Percentiles rank a stretch among this genome's conserved stretches.
These are phyloP conservation scores for Montipora foliosa DNA, from an alignment of 64 coral and sea anemone genomes.

Conservation along the genomic window DNA sequence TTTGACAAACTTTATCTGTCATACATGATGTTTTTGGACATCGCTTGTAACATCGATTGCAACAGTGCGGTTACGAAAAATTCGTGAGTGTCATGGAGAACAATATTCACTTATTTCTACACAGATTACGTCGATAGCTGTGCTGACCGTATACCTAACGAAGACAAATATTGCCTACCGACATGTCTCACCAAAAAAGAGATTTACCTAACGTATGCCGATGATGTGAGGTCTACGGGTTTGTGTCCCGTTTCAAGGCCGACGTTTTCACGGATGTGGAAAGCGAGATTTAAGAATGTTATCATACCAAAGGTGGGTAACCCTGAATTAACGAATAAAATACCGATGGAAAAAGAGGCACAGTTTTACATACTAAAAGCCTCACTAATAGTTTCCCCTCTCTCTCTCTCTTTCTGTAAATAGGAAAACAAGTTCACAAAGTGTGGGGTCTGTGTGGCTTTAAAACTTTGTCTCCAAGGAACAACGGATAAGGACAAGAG, in stretches of 20 bases:
- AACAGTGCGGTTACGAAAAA: constrained; percentile 1
- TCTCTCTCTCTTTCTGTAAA: neutral
- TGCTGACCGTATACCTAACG: too few relatives aligned
- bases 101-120: too few relatives aligned
- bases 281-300: neutral
- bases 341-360: neutral
- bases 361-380: too few relatives aligned
- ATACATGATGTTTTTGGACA: constrained; percentile 11
- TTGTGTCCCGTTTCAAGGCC: too few relatives aligned
- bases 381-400: too few relatives aligned
- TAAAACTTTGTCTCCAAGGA: neutral
- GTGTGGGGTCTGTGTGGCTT: constrained; percentile 39
- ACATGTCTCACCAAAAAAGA: too few relatives aligned
- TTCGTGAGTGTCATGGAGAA: too few relatives aligned
- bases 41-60: constrained; percentile 15
- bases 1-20: neutral
- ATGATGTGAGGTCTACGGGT: too few relatives aligned
- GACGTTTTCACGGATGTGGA: too few relatives aligned
- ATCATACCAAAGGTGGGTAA: constrained; percentile 56
- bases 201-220: too few relatives aligned
- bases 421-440: constrained; percentile 67
- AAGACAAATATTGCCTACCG: too few relatives aligned
- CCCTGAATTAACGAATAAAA: neutral
- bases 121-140: too few relatives aligned
- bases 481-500: constrained; percentile 2